Evolutionary conservation across 2,113 vertebrate genomes (phyloP).

Genomic region (Fregetta grallaria): DNA sequence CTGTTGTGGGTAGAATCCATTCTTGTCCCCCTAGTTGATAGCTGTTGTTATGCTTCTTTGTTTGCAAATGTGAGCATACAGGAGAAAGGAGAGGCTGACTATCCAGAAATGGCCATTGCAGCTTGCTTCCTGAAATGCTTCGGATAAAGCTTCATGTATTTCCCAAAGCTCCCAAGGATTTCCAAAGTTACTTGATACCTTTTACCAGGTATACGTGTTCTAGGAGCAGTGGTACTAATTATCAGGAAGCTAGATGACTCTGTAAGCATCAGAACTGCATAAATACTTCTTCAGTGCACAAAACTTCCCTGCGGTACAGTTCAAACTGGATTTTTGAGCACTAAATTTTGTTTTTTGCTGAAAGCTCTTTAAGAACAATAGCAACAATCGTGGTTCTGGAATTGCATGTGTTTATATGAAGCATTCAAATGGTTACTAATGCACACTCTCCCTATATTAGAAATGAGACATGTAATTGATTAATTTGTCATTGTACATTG

Average conservation of each 20-base stretch:
- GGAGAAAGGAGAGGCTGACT: neutral
- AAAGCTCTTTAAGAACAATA: neutral
- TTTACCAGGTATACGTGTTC: neutral
- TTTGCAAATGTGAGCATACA: neutral
- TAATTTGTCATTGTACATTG: neutral
- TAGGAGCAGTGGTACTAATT: neutral
- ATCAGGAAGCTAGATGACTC: neutral
- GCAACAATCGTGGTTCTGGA: neutral
- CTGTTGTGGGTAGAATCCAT: neutral
- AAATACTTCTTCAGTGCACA: neutral
- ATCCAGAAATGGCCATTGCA: neutral
- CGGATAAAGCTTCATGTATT: neutral
- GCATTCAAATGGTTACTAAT: neutral
- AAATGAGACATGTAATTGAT: neutral
- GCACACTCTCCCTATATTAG: neutral
- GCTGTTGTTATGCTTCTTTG: neutral
- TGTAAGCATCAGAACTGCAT: neutral
- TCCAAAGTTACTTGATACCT: neutral
- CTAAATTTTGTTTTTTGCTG: neutral
- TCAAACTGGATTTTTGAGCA: neutral
- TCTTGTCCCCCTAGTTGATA: neutral
- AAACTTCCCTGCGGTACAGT: neutral
- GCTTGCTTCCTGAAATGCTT: neutral
- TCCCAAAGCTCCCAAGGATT: neutral
- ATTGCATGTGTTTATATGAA: neutral